A percentile compares a stretch with the other conserved stretches of the same genome.
phyloP scores from a whole-genome alignment of 1,140 invertebrate genomes.

The Epicauta chinensis region DNA sequence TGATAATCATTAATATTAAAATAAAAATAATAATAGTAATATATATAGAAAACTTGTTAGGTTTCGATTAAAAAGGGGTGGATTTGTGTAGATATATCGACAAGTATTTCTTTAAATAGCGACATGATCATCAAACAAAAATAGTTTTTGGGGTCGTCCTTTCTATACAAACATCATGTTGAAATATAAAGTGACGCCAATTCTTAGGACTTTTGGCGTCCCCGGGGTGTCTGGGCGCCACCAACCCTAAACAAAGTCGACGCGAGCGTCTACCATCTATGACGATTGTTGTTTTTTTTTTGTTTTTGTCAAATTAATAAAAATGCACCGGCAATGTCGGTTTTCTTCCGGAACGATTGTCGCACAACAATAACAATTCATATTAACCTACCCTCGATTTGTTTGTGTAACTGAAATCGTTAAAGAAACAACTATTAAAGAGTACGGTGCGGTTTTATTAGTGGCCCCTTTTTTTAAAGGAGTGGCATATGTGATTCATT shows the following conservation, averaged over 20 bases:
- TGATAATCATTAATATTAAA: no score
- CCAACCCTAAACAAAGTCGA: background rate
- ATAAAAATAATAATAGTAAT: no score
- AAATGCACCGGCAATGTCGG: slow-evolving; percentile 26
- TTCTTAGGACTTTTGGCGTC: slow-evolving; percentile 30
- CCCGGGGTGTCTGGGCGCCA: slow-evolving; percentile 26
- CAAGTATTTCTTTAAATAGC: no score
- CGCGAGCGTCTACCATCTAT: slow-evolving; percentile 1
- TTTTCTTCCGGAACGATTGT: slow-evolving; percentile 14
- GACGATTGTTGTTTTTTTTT: no score
- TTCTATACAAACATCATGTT: slow-evolving; percentile 23
- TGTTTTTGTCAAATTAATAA: slow-evolving; percentile 8
- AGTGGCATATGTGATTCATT: no score
- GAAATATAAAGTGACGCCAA: slow-evolving; percentile 26
- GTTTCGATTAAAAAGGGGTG: no score
- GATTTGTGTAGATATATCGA: no score
- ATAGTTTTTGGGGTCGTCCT: slow-evolving; percentile 19
- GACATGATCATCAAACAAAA: slow-evolving; percentile 26
- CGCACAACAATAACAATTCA: slow-evolving; percentile 3
- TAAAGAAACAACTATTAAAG: no score
- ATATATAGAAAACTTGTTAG: no score
- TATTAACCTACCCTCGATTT: slow-evolving; percentile 28
- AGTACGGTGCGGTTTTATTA: no score
- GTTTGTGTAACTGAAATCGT: slow-evolving; percentile 20
- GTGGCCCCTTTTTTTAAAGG: no score